Evolutionary conservation across 1,140 invertebrate genomes (phyloP).

Genomic region (Drosophila arizonae): DNA sequence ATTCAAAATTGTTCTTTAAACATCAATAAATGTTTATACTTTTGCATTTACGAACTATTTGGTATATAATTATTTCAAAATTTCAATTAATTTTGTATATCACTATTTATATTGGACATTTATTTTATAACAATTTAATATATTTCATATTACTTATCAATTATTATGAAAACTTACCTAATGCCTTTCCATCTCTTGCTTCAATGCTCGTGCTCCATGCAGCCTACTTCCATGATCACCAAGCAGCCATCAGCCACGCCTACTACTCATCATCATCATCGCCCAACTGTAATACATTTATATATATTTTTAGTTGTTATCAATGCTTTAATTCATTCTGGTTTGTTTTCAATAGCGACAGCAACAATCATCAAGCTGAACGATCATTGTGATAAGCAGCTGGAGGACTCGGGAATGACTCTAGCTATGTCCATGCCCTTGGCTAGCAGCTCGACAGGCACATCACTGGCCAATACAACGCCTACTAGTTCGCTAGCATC

Average conservation of each 20-base stretch:
- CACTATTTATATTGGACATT: background rate
- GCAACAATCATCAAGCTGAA: slow-evolving; percentile 49
- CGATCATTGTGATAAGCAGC: slow-evolving; percentile 61
- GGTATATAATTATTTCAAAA: background rate
- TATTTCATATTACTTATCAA: background rate
- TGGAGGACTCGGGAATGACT: slow-evolving; percentile 51
- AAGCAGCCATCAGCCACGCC: slow-evolving; percentile 56
- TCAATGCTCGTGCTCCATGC: slow-evolving; percentile 6
- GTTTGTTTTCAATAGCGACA: slow-evolving; percentile 31
- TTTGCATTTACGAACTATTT: background rate
- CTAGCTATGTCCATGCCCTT: slow-evolving; percentile 39
- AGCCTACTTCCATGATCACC: slow-evolving; percentile 72
- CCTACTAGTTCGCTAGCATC: slow-evolving; percentile 34
- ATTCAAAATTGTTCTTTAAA: slow-evolving; percentile 2
- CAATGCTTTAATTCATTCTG: background rate
- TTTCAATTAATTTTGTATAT: background rate
- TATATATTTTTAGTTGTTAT: background rate
- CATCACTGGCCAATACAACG: slow-evolving; percentile 31
- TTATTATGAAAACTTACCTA: slow-evolving; percentile 7
- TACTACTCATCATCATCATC: slow-evolving; percentile 70
- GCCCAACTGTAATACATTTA: slow-evolving; percentile 56
- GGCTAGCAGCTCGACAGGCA: slow-evolving; percentile 42
- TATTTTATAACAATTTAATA: no score
- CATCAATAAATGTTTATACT: slow-evolving; percentile 4
- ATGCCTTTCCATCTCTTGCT: slow-evolving; percentile 1